A percentile compares a stretch with the other conserved stretches of the same genome.
Evolutionary conservation across 2,888 invertebrate genomes (phyloP).

Genomic region (Lysandra bellargus): DNA sequence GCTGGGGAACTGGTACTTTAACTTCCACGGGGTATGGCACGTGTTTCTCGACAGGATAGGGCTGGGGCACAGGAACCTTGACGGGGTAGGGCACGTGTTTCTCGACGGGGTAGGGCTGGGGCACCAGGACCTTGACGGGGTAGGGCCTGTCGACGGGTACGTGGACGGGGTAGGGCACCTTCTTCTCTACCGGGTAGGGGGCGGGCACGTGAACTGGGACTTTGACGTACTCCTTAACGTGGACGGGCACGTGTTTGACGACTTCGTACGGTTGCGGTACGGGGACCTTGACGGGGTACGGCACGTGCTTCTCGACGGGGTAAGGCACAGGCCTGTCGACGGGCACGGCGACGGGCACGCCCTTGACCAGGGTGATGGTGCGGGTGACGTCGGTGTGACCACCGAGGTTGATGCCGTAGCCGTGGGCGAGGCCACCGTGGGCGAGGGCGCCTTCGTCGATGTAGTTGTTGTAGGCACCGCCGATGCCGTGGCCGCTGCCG

Average conservation of each 20-base stretch:
- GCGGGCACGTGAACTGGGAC: conserved; percentile 88
- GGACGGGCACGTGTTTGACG: conserved; percentile 84
- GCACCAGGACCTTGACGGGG: conserved; percentile 89
- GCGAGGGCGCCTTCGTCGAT: conserved; percentile 56
- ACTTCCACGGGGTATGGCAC: conserved; percentile 86
- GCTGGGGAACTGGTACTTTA: conserved; percentile 88
- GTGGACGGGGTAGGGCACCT: conserved; percentile 85
- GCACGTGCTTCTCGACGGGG: conserved; percentile 84
- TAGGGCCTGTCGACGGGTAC: conserved; percentile 88
- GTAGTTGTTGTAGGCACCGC: conserved; percentile 77
- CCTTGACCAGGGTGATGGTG: conserved; percentile 84
- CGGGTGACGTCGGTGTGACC: conserved; percentile 79
- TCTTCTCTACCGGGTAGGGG: conserved; percentile 89
- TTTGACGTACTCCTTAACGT: conserved; percentile 89
- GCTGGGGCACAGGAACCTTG: conserved; percentile 87
- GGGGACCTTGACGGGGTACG: conserved; percentile 84
- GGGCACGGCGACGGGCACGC: conserved; percentile 83
- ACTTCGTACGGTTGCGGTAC: conserved; percentile 88
- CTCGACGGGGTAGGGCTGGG: conserved; percentile 90
- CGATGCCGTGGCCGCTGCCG: conserved; percentile 81
- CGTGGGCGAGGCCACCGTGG: conserved; percentile 47
- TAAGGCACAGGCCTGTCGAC: conserved; percentile 83
- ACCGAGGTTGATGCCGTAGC: conserved; percentile 51
- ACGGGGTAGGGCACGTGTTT: conserved; percentile 88
- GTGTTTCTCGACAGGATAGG: conserved; percentile 89